Evolutionary conservation across 2,113 vertebrate genomes (phyloP), one percentile per base, ranked within the genome.

Genomic region (Eudyptes chrysolophus): DNA sequence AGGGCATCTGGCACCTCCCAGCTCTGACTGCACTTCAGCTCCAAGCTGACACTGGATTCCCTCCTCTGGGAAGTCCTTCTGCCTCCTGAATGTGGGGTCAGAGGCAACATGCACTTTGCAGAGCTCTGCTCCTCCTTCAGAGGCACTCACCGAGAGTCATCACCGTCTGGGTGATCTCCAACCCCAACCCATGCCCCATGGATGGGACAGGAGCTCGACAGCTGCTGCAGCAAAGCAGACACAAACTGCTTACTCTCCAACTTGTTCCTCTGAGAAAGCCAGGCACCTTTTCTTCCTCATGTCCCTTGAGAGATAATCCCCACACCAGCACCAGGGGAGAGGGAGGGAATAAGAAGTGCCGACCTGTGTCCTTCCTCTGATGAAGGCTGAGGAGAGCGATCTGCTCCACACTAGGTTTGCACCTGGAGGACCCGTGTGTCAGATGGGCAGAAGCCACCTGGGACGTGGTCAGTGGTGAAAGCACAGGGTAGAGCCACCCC

Each of bases 121-220:
- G 71, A 65, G 77, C 68, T 81, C 87, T 57, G 84, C 62, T 91
- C 13, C 68, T 83, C 26, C 38, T 64, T 32, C 88, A 62, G 69
- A 72, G 44, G 18, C 49, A 30, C 46, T 76, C 16, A n/a, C 46
- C 0, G 2, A 64, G 52, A 87, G 54, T 18, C 68, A 26, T 18
- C 62, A 32, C 40, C 22, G 8, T 27, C 20, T 10, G 40, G 10
- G 21, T 13, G 52, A 49, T 15, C 51, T 77, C 49, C 62, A 82
- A 18, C n/a, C 36, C 32, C 40, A 49, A 24, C 11, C 25, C 30
- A 5, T 7, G 48, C 20, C 18, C 26, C 1, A 0, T 2, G 19
- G 49, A 4, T 44, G 51, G 46, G 26, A 36, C 13, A 48, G 62
- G 14, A 96, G 40, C 60, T 66, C 2, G 1, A 57, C 30, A 62